Percentiles rank a stretch among this genome's conserved stretches.
These are phyloP conservation scores for Paramacrobiotus metropolitanus DNA, from an alignment of 1,140 invertebrate genomes.

Conservation along the genomic window DNA sequence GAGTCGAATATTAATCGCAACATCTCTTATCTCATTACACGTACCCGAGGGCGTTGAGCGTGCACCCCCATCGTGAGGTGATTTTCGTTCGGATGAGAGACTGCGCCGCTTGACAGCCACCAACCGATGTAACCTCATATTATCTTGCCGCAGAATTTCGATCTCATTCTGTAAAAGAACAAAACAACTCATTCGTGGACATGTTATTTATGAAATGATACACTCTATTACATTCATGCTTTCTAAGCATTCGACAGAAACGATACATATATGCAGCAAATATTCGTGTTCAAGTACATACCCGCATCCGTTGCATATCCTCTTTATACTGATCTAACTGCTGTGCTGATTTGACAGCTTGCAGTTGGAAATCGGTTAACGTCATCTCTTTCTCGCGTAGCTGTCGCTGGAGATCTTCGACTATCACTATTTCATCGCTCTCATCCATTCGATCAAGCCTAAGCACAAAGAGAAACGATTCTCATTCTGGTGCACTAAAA, in stretches of 20 bases:
- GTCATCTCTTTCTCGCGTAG: constrained; percentile 84
- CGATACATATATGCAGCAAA: no score
- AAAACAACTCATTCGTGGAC: no score
- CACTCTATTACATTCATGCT: no score
- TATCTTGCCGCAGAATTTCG: constrained; percentile 82
- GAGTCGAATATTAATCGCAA: no score
- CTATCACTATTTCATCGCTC: constrained; percentile 17
- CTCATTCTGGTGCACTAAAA: no score
- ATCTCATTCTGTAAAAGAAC: constrained; percentile 69
- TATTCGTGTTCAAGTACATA: no score
- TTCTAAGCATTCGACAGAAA: no score
- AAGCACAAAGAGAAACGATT: background rate
- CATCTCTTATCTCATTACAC: no score
- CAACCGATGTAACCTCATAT: constrained; percentile 67
- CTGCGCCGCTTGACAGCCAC: constrained; percentile 38
- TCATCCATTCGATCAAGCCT: constrained; percentile 4
- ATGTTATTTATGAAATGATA: no score
- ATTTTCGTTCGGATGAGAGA: constrained; percentile 11
- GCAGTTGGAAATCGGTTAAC: constrained; percentile 76
- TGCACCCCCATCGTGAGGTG: constrained; percentile 10
- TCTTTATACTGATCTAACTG: constrained; percentile 86
- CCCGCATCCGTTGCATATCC: constrained; percentile 82
- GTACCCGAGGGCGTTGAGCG: constrained; percentile 8
- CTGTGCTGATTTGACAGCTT: constrained; percentile 82
- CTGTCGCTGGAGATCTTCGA: constrained; percentile 71